Evolutionary conservation across 2,113 vertebrate genomes (phyloP).

Genomic region (Thymallus thymallus): DNA sequence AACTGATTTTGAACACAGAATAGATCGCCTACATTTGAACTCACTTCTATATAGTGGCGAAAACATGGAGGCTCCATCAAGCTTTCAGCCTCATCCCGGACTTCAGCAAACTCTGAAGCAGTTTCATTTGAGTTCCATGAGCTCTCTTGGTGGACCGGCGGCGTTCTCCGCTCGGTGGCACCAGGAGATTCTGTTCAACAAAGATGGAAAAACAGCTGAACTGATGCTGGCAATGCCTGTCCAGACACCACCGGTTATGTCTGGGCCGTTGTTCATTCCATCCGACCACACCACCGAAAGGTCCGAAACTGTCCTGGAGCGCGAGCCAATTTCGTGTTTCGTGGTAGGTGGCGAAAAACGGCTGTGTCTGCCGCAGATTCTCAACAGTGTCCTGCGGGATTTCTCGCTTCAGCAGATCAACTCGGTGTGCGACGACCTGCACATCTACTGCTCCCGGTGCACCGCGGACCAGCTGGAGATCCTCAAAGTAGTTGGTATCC

Average conservation of each 20-base stretch:
- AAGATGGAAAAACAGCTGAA: conserved; percentile 85
- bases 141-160: conserved; percentile 94
- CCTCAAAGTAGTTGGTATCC: conserved; percentile 96
- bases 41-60: conserved; percentile 15
- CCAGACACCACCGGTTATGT: conserved; percentile 85
- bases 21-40: conserved; percentile 42
- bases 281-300: conserved; percentile 95
- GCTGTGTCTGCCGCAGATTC: conserved; percentile 95
- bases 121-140: conserved; percentile 98
- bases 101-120: conserved; percentile 98
- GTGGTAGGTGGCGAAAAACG: conserved; percentile 98
- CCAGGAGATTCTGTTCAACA: conserved; percentile 87
- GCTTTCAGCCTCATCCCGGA: conserved; percentile 96
- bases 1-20: conserved; percentile 25
- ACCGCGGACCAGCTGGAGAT: conserved; percentile 98
- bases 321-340: conserved; percentile 97
- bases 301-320: conserved; percentile 96
- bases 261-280: conserved; percentile 93
- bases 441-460: conserved; percentile 97
- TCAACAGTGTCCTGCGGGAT: conserved; percentile 96
- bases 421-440: conserved; percentile 95
- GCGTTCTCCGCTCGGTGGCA: conserved; percentile 97
- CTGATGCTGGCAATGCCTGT: conserved; percentile 78
- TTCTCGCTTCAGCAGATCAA: conserved; percentile 99
- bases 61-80: conserved; percentile 82